Evolutionary conservation across 1,140 invertebrate species (phyloP), one percentile per base, ranked within the genome.

Genomic region (Helicoverpa zea): DNA sequence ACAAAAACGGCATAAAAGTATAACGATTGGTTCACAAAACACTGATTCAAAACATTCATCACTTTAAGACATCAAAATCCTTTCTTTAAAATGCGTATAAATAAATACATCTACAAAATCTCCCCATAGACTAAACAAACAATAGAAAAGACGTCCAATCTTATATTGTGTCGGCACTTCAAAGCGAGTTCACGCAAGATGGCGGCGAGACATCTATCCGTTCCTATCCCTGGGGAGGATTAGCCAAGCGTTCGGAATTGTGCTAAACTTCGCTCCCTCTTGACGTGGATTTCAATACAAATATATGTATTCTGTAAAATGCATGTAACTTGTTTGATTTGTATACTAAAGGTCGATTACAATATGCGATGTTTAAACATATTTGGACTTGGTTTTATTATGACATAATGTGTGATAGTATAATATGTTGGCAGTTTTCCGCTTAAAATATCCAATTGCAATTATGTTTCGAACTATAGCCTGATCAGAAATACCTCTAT

Each of bases 161-260:
- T 35, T 66, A 66, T 66, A 66, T 16, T 47, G 63, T 66, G n/a
- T 66, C 35, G 18, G 43, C 63, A 66, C 30, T 66, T 66, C 63
- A 66, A 49, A 66, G 63, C 63, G n/a, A 66, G 63, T 66, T 66
- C 63, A 66, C 43, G 47, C 63, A 66, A 18, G 63, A 66, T 35
- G 30, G 63, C 43, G 2, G 43, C 10, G 16, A 43, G 35, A 66
- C 63, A 66, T n/a, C 63, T 47, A 47, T 66, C n/a, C 63, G 43
- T 49, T n/a, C 35, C 5, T 11, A 47, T 47, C 35, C n/a, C 63
- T 66, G n/a, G 63, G 43, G 63, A 64, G 63, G 63, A 47, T 66
- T 18, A 66, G 63, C 63, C 63, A 16, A 66, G 47, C 63, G 47
- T 66, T 66, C 35, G n/a, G 35, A 18, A 7, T 58, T n/a, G 16